phyloP scores from a whole-genome alignment of 2,113 vertebrate genomes.

The Geothlypis trichas region DNA sequence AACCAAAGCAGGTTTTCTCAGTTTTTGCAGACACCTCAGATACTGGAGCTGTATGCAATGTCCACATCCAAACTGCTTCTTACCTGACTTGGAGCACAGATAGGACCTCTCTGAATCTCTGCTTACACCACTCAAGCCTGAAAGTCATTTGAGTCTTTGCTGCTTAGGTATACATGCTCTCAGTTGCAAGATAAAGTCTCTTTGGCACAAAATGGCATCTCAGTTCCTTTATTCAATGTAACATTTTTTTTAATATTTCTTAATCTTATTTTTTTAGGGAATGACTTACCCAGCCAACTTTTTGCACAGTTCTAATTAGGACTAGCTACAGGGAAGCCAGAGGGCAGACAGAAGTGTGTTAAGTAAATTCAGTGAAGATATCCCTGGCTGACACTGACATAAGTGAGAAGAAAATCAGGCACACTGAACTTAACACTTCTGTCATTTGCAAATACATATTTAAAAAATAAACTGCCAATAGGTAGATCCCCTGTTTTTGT shows the following conservation, averaged over 20 bases:
- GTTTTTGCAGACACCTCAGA: background rate
- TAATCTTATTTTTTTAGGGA: background rate
- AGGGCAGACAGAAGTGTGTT: background rate
- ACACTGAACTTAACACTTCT: background rate
- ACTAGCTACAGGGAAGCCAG: background rate
- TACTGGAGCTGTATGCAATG: background rate
- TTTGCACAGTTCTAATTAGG: background rate
- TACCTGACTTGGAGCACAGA: background rate
- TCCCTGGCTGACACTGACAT: background rate
- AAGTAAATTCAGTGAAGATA: background rate
- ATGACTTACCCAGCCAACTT: background rate
- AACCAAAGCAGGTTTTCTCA: background rate
- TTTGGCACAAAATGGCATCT: background rate
- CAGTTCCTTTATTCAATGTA: background rate
- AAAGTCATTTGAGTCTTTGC: background rate
- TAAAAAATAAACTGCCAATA: background rate
- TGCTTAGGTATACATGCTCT: background rate
- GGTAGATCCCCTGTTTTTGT: background rate
- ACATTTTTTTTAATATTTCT: background rate
- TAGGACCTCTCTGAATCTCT: background rate
- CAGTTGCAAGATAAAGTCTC: background rate
- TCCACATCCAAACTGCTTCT: background rate
- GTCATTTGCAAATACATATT: background rate
- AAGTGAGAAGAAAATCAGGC: slow-evolving; percentile 1
- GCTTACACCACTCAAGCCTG: background rate